Base-by-base conservation (phyloP, 2,797 vertebrate species). In the Chanos chanos region DNA sequence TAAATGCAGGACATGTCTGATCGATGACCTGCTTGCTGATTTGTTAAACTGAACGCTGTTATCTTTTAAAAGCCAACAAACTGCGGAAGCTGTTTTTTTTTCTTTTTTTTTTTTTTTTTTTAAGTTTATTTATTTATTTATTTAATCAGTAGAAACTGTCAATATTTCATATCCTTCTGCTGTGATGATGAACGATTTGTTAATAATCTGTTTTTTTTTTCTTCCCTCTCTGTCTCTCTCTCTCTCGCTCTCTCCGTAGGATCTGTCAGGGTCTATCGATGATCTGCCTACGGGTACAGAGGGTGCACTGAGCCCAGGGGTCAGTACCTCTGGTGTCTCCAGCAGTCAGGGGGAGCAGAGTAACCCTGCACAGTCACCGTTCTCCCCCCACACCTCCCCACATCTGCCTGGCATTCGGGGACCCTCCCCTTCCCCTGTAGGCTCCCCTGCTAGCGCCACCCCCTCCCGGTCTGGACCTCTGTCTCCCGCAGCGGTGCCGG, bases 301-400 rank as follows among this genome's bases (percentile, higher is more conserved):
- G 86, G 94, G 94, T 53, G 94, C 94, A 69, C 87, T 98, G 88
- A 98, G 95, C 83, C 96, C 96, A 2, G 96, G 95, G 48, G 95
- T 97, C 80, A 98, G 96, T 91, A 98, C 95, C 66, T 97, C 96
- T 69, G 96, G 96, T 68, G 96, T 98, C 81, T 98, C 96, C 81
- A 98, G 96, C 89, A 97, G 95, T 81, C 96, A 99, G 87, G 96
- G 96, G 47, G 96, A 99, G 80, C 95, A 98, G 89, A 98, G 96
- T 83, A 99, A 99, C 81, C 96, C 96, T 2, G 96, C 95, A 70
- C 96, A 98, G 92, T 99, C 96, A 34, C 96, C 96, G 59, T 99
- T 99, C 87, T 99, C 96, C 55, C 96, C 96, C 34, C 96, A 99
- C 87, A 98, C 96, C 64, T 98, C 96, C 37, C 96, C 96, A 76